Percentiles rank a stretch among this genome's conserved stretches.
phyloP scores from a whole-genome alignment of 1,140 invertebrate species.

The Conus ventricosus region DNA sequence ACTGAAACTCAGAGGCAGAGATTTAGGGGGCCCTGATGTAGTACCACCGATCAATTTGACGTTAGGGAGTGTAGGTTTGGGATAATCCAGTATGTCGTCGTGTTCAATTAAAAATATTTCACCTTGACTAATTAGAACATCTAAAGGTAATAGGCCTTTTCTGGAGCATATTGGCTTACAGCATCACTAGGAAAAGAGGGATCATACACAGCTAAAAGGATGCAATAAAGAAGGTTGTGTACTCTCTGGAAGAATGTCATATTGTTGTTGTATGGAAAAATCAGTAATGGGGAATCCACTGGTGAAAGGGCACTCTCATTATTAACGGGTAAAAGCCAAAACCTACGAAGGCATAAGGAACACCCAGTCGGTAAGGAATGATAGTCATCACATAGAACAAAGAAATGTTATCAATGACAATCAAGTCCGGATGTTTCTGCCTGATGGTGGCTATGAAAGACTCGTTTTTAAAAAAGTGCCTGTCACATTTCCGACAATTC shows the following conservation, averaged over 20 bases:
- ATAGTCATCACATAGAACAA: slow-evolving; percentile 18
- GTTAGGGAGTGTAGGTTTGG: slow-evolving; percentile 48
- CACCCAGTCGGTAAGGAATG: slow-evolving; percentile 39
- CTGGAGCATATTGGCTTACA: slow-evolving; percentile 28
- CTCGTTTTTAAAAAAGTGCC: slow-evolving; percentile 23
- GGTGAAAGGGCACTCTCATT: slow-evolving; percentile 19
- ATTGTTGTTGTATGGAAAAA: slow-evolving; percentile 11
- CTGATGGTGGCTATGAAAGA: background rate
- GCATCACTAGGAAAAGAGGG: background rate
- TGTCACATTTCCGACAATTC: background rate
- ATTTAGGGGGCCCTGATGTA: slow-evolving; percentile 10
- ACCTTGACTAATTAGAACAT: slow-evolving; percentile 22
- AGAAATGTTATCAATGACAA: slow-evolving; percentile 31
- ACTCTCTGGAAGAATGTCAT: slow-evolving; percentile 44
- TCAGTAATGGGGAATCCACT: background rate
- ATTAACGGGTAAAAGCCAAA: background rate
- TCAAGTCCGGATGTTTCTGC: slow-evolving; percentile 9
- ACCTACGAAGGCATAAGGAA: slow-evolving; percentile 42
- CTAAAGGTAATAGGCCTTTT: slow-evolving; percentile 25
- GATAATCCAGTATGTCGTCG: slow-evolving; percentile 49
- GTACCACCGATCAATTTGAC: slow-evolving; percentile 47
- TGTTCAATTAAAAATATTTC: slow-evolving; percentile 42
- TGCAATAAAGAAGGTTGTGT: background rate
- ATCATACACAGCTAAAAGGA: background rate
- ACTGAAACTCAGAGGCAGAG: slow-evolving; percentile 27